Percentiles rank a stretch among this genome's conserved stretches.
Conservation (phyloP, 2,888 invertebrate species). For the Calliopum simillimum region DNA sequence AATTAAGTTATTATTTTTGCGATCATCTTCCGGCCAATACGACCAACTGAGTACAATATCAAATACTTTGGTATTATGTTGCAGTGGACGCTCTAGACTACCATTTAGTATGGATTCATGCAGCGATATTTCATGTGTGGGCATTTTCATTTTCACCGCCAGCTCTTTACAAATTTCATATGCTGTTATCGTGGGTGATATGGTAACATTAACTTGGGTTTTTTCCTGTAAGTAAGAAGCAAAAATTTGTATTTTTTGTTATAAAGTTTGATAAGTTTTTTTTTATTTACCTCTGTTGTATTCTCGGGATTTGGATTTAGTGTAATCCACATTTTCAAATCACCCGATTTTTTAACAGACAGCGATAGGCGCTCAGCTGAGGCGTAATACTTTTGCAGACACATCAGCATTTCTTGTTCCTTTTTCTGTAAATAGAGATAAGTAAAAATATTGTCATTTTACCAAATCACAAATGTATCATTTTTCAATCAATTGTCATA, state of each 20-base stretch:
- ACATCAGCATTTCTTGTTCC: constrained; percentile 81
- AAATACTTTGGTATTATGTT: constrained; percentile 75
- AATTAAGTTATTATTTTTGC: constrained; percentile 84
- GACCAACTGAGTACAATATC: constrained; percentile 79
- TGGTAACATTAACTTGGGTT: constrained; percentile 65
- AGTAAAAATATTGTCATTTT: background rate
- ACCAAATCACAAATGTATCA: too few species aligned
- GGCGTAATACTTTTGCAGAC: constrained; percentile 77
- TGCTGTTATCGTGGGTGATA: constrained; percentile 82
- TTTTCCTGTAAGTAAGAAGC: constrained; percentile 57
- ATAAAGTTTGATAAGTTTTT: background rate
- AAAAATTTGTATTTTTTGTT: background rate
- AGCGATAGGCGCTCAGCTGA: constrained; percentile 72
- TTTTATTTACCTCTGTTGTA: constrained; percentile 69
- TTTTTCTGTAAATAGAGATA: constrained; percentile 56
- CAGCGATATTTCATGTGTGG: constrained; percentile 78
- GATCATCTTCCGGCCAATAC: constrained; percentile 88
- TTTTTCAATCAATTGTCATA: too few species aligned
- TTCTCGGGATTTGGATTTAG: constrained; percentile 72
- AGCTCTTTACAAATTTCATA: constrained; percentile 81
- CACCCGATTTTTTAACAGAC: constrained; percentile 78
- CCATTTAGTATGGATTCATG: constrained; percentile 86
- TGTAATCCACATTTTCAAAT: constrained; percentile 82
- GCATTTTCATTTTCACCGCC: constrained; percentile 73
- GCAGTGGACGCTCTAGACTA: constrained; percentile 79